phyloP scores from a whole-genome alignment of 2,797 vertebrate genomes.

The Channa striata region DNA sequence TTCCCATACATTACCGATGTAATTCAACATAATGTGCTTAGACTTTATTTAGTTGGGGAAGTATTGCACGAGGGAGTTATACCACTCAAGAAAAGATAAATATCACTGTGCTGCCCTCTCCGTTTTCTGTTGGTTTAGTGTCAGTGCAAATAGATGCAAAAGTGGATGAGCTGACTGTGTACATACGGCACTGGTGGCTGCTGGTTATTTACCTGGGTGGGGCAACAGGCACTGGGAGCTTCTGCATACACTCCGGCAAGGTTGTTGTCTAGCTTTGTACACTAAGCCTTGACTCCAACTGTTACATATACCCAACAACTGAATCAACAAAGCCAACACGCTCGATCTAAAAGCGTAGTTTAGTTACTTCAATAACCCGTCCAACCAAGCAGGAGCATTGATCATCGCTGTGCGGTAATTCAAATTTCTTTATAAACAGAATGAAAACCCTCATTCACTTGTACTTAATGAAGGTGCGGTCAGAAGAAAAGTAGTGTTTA shows the following conservation, averaged over 20 bases:
- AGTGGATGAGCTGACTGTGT: slow-evolving; percentile 21
- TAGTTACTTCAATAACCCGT: background rate
- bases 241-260: slow-evolving; percentile 21
- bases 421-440: background rate
- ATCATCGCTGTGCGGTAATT: no score
- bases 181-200: slow-evolving; percentile 27
- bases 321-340: slow-evolving; percentile 1
- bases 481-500: background rate
- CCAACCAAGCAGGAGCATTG: background rate
- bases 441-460: background rate
- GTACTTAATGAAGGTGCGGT: background rate
- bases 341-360: no score
- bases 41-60: slow-evolving; percentile 63
- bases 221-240: background rate
- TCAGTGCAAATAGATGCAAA: slow-evolving; percentile 46
- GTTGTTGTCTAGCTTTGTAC: slow-evolving; percentile 1
- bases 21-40: slow-evolving; percentile 83
- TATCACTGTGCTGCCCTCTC: slow-evolving; percentile 34
- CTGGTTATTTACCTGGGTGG: slow-evolving; percentile 38
- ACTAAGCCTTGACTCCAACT: background rate
- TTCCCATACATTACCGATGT: slow-evolving; percentile 82
- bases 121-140: slow-evolving; percentile 51
- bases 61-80: slow-evolving; percentile 49
- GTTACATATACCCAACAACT: slow-evolving; percentile 13
- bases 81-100: slow-evolving; percentile 66